Evolutionary conservation across 1,140 invertebrate species (phyloP).

Genomic region (Druon quercuslanigerum): DNA sequence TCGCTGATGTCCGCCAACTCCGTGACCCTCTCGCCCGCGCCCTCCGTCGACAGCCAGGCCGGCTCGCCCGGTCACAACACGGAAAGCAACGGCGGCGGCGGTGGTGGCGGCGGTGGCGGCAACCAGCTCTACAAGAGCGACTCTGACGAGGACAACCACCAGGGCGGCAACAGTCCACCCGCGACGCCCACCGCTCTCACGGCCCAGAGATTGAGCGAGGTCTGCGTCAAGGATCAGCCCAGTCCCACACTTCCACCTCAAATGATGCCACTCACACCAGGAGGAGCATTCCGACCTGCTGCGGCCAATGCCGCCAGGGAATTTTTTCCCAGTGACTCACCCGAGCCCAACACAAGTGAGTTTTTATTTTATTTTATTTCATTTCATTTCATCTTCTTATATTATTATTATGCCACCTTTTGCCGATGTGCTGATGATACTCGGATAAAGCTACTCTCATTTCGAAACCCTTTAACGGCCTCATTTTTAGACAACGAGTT

Average conservation of each 20-base stretch:
- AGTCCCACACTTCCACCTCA: conserved; percentile 69
- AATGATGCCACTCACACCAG: conserved; percentile 73
- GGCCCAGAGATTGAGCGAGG: conserved; percentile 70
- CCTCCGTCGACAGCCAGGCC: conserved; percentile 90
- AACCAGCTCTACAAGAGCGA: conserved; percentile 71
- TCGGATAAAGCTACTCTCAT: no score
- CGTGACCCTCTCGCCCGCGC: conserved; percentile 91
- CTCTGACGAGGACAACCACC: conserved; percentile 73
- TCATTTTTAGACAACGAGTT: no score
- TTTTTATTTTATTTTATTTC: conserved; percentile 44
- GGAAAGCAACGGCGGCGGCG: conserved; percentile 66
- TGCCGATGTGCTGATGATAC: no score
- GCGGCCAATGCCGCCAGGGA: conserved; percentile 73
- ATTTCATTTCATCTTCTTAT: no score
- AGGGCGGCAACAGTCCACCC: conserved; percentile 77
- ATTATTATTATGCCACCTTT: no score
- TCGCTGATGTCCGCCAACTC: conserved; percentile 84
- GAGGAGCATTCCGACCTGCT: conserved; percentile 48
- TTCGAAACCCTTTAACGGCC: no score
- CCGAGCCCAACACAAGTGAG: conserved; percentile 88
- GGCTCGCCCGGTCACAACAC: conserved; percentile 86
- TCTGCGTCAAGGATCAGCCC: conserved; percentile 72
- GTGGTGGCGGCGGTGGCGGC: conserved; percentile 55
- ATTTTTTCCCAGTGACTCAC: conserved; percentile 85
- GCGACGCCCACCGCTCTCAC: conserved; percentile 78